Evolutionary conservation across 2,888 invertebrate genomes (phyloP).

Genomic region (Morinoia aosen): DNA sequence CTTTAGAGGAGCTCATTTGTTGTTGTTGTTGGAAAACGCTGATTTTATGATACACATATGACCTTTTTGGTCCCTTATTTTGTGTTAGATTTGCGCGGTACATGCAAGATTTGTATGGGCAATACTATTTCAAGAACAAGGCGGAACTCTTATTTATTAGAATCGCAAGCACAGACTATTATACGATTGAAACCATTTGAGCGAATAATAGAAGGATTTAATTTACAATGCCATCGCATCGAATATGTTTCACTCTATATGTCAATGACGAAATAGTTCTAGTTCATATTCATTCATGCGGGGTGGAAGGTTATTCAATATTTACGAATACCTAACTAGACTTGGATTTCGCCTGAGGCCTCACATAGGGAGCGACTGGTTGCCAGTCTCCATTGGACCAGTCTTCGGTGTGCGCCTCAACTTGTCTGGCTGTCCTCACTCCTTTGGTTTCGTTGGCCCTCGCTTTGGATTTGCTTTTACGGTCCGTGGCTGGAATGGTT

Average conservation of each 20-base stretch:
- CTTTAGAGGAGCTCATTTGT: not conserved
- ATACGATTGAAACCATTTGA: not conserved
- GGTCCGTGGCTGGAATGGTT: not conserved
- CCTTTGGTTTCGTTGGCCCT: not conserved
- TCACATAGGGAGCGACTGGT: constrained; percentile 25
- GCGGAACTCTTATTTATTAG: not conserved
- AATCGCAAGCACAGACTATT: not conserved
- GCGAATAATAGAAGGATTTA: not conserved
- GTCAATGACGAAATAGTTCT: not conserved
- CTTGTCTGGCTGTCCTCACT: constrained; percentile 14
- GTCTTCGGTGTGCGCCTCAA: not conserved
- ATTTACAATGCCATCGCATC: not conserved
- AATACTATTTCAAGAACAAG: not conserved
- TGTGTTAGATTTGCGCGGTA: not conserved
- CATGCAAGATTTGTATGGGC: not conserved
- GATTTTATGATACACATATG: not conserved
- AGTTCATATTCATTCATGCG: not conserved
- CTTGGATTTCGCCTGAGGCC: not conserved
- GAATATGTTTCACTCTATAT: not conserved
- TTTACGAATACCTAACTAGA: constrained; percentile 8
- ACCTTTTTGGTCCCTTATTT: not conserved
- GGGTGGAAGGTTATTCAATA: not conserved
- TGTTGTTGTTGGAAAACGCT: not conserved
- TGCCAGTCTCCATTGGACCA: constrained; percentile 35
- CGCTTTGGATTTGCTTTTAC: not conserved